Evolutionary conservation across 2,113 vertebrate genomes (phyloP).

Genomic region (Sphyrna mokarran): DNA sequence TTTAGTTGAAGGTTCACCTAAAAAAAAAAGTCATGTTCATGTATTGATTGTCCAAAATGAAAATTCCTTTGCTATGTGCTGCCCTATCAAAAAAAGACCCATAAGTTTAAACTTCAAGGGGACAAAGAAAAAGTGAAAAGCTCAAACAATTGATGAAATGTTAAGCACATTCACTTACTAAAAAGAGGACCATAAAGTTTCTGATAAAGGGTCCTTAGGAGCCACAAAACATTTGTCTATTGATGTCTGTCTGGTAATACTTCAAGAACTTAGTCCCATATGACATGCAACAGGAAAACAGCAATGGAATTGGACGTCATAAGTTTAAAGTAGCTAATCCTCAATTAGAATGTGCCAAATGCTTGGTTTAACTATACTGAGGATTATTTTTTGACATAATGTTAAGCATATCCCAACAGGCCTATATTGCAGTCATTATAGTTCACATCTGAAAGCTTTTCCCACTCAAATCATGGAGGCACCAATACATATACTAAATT

Average conservation of each 20-base stretch:
- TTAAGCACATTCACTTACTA: neutral
- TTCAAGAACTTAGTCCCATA: neutral
- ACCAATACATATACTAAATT: neutral
- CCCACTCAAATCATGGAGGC: neutral
- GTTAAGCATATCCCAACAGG: slow-evolving; percentile 9
- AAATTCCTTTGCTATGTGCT: neutral
- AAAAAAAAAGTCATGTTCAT: slow-evolving; percentile 11
- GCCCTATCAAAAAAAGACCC: neutral
- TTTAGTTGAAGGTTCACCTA: neutral
- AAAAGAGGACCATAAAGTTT: neutral
- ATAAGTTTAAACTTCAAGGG: neutral
- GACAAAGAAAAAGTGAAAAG: neutral
- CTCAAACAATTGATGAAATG: neutral
- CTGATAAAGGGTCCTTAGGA: slow-evolving; percentile 3
- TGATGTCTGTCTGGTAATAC: neutral
- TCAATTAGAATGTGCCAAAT: neutral
- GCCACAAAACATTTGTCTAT: neutral
- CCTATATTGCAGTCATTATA: neutral
- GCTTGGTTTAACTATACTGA: neutral
- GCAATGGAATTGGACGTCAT: neutral
- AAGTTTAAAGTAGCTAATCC: neutral
- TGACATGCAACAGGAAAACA: neutral
- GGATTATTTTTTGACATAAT: slow-evolving; percentile 20
- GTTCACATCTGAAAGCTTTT: neutral
- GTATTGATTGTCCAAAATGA: neutral